Conservation (phyloP, 2,888 invertebrate genomes). For the Euzetes globulus region DNA sequence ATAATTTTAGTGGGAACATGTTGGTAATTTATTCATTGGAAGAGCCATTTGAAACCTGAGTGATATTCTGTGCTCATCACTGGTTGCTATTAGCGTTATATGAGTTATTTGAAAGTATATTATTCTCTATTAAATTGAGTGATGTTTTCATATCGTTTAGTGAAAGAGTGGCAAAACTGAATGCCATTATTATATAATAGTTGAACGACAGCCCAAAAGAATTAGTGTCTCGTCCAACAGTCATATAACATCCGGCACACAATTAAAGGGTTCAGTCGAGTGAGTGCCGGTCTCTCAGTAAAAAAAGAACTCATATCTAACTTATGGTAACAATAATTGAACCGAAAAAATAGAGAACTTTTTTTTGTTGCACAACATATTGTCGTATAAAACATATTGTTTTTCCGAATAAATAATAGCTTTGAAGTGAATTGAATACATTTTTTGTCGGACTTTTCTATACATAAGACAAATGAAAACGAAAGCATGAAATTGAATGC, state of each 20-base stretch:
- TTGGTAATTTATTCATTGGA: too few relatives aligned
- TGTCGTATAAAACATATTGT: not conserved
- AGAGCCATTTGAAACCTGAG: not conserved
- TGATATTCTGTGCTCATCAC: not conserved
- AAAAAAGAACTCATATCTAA: not conserved
- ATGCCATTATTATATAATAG: not conserved
- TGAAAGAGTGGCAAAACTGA: not conserved
- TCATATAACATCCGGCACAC: slow-evolving; percentile 21
- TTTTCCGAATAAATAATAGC: not conserved
- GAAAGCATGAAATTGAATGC: too few relatives aligned
- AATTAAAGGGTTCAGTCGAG: slow-evolving; percentile 26
- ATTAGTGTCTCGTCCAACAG: not conserved
- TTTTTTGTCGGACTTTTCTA: too few relatives aligned
- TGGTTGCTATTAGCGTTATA: too few relatives aligned
- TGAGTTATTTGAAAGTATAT: not conserved
- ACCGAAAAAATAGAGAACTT: not conserved
- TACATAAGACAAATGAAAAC: too few relatives aligned
- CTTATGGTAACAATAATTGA: not conserved
- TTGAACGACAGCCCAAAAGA: not conserved
- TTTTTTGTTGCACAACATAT: not conserved
- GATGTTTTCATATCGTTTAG: not conserved
- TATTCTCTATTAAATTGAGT: slow-evolving; percentile 9
- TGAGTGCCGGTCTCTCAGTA: not conserved
- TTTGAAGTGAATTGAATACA: too few relatives aligned
- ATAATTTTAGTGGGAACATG: too few relatives aligned